phyloP scores from a whole-genome alignment of 2,888 invertebrate genomes.

The Parnassius mnemosyne region DNA sequence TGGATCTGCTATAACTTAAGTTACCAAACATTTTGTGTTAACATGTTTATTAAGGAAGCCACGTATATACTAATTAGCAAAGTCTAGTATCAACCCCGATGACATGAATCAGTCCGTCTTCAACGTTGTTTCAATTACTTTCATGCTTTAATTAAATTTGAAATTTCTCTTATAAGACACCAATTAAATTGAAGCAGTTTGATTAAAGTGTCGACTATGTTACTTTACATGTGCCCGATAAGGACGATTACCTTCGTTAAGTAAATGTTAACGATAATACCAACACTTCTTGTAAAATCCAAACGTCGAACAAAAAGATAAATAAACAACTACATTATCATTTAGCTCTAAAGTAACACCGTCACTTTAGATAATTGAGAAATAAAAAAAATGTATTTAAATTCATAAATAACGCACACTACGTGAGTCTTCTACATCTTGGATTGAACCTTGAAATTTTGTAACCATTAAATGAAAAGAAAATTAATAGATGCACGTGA shows the following conservation, averaged over 20 bases:
- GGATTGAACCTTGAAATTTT: constrained; percentile 29
- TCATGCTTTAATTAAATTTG: constrained; percentile 61
- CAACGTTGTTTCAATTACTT: constrained; percentile 56
- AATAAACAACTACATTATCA: constrained; percentile 40
- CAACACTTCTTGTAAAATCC: constrained; percentile 42
- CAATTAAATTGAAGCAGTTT: constrained; percentile 63
- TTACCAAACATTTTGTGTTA: neutral
- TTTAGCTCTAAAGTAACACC: constrained; percentile 48
- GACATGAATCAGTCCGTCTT: constrained; percentile 49
- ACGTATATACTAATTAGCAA: constrained; percentile 35
- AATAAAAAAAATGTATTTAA: constrained; percentile 19
- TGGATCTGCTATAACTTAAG: neutral
- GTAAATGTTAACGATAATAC: constrained; percentile 51
- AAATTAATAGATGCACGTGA: constrained; percentile 21
- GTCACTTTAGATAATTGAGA: constrained; percentile 40
- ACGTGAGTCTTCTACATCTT: constrained; percentile 6
- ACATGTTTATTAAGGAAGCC: constrained; percentile 51
- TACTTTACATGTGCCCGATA: constrained; percentile 59
- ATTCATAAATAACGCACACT: constrained; percentile 10
- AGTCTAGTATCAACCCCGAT: constrained; percentile 35
- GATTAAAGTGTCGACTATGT: constrained; percentile 60
- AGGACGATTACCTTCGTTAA: constrained; percentile 53
- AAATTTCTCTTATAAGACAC: constrained; percentile 52
- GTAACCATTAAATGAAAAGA: constrained; percentile 10
- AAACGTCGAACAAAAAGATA: constrained; percentile 34